Percentiles rank a stretch among this genome's conserved stretches.
phyloP scores from a whole-genome alignment of 2,797 vertebrate species.

The Paramormyrops hopkinsi region DNA sequence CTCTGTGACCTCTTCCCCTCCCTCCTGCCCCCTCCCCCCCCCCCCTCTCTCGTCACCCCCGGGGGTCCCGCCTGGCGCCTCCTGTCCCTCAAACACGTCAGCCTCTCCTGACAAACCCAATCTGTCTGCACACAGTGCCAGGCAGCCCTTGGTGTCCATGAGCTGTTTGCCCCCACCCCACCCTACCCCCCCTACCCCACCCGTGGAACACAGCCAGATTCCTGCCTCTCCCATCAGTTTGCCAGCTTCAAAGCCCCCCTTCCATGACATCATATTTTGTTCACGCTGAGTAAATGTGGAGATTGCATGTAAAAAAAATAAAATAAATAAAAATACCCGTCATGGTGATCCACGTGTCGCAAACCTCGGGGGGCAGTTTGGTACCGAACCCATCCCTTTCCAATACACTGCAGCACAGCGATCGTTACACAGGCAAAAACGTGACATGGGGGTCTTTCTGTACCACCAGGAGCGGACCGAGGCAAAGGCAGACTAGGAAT shows the following conservation, averaged over 20 bases:
- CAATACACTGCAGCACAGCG: neutral
- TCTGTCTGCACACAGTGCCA: neutral
- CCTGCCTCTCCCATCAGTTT: neutral
- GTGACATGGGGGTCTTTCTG: neutral
- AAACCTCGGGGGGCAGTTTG: neutral
- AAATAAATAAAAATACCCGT: neutral
- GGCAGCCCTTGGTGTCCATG: neutral
- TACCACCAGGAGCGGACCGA: neutral
- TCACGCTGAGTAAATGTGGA: neutral
- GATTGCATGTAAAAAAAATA: neutral
- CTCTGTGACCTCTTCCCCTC: slow-evolving; percentile 29
- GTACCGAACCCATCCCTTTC: neutral
- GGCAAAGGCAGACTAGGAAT: neutral
- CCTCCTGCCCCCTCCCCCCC: neutral
- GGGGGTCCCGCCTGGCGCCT: neutral
- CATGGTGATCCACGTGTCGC: neutral
- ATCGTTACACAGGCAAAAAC: neutral
- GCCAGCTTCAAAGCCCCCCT: neutral
- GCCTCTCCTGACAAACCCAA: slow-evolving; percentile 9
- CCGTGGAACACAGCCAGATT: neutral
- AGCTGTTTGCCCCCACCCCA: neutral
- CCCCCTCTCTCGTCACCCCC: slow-evolving; percentile 28
- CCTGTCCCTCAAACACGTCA: neutral
- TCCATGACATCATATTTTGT: neutral
- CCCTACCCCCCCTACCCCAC: neutral